These are phyloP conservation scores for Vicugna pacos DNA, from an alignment of 2,113 vertebrate genomes.

Conservation along the genomic window DNA sequence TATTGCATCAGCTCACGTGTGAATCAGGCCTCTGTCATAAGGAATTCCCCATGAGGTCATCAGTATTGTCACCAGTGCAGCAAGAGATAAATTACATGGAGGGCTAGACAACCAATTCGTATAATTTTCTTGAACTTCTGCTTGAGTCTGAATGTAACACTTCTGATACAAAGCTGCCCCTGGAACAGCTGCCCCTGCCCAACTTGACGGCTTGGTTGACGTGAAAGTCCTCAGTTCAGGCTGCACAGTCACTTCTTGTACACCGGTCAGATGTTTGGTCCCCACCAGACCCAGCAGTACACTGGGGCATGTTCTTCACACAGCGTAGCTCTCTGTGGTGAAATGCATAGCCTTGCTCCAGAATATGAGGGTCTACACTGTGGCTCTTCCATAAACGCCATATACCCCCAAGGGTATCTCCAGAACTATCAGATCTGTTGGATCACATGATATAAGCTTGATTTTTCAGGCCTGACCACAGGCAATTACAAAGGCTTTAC, in stretches of 20 bases:
- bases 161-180: background rate
- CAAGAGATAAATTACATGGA: background rate
- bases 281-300: background rate
- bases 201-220: background rate
- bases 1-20: background rate
- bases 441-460: background rate
- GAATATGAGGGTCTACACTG: background rate
- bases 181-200: background rate
- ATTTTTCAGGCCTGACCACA: background rate
- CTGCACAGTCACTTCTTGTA: background rate
- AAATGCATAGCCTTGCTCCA: background rate
- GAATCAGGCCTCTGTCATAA: background rate
- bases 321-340: background rate
- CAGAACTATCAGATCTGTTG: background rate
- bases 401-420: background rate
- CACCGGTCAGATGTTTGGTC: background rate
- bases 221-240: background rate
- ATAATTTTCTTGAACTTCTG: background rate
- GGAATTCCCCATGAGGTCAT: background rate
- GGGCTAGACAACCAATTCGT: background rate
- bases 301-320: background rate
- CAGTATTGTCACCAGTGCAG: background rate
- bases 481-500: background rate
- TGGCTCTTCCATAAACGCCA: background rate
- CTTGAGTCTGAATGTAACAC: background rate